These are phyloP conservation scores for Drosophila paramelanica DNA, from an alignment of 2,888 invertebrate species.

Conservation along the genomic window DNA sequence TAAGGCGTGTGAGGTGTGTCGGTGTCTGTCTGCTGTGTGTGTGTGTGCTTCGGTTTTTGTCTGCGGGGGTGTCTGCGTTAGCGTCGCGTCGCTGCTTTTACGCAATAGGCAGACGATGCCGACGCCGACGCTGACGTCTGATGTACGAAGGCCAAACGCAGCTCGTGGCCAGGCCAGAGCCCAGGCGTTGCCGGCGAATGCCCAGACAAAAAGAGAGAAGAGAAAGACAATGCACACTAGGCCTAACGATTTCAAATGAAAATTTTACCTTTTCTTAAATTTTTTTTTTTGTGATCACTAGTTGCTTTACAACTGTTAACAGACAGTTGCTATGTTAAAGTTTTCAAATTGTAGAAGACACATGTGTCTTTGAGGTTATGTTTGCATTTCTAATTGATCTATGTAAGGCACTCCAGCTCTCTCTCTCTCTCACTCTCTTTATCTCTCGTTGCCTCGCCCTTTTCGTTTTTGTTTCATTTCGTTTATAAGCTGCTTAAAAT, in stretches of 20 bases:
- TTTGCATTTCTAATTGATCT: background rate
- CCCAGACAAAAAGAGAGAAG: constrained; percentile 35
- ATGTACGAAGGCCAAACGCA: constrained; percentile 50
- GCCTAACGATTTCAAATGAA: background rate
- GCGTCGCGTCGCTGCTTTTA: constrained; percentile 58
- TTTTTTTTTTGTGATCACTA: constrained; percentile 3
- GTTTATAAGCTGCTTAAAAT: constrained; percentile 12
- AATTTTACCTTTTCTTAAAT: background rate
- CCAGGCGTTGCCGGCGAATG: constrained; percentile 27
- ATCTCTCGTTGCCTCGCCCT: background rate
- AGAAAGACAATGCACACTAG: background rate
- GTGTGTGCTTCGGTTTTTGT: constrained; percentile 36
- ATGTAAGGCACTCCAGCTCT: background rate
- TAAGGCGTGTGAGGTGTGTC: constrained; percentile 28
- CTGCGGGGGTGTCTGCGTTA: constrained; percentile 64
- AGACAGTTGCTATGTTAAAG: constrained; percentile 15
- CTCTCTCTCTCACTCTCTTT: background rate
- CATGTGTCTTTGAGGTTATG: constrained; percentile 5
- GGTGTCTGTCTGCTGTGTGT: constrained; percentile 10
- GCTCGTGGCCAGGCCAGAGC: constrained; percentile 32
- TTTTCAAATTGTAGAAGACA: constrained; percentile 6
- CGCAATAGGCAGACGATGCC: constrained; percentile 65
- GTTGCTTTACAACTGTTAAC: constrained; percentile 35
- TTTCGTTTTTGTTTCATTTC: background rate
- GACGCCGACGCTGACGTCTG: constrained; percentile 16